phyloP scores from a whole-genome alignment of 2,113 vertebrate genomes.

The Gulo gulo region DNA sequence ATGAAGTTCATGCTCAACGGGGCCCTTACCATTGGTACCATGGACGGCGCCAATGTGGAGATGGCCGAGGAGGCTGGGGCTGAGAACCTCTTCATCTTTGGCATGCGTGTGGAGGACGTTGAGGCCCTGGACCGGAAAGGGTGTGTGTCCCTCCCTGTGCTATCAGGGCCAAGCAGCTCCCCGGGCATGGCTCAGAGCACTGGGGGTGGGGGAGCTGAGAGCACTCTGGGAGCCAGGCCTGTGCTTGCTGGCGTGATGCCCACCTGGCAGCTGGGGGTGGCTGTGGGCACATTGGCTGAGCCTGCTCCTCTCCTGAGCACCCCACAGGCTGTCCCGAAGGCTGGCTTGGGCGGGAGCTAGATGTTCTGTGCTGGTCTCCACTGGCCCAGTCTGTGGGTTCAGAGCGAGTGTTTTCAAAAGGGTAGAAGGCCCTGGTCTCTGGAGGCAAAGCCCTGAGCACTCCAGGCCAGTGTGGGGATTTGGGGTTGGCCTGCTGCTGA shows the following conservation, averaged over 20 bases:
- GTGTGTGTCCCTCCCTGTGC: constrained; percentile 73
- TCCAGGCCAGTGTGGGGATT: not conserved
- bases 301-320: not conserved
- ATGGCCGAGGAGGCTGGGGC: constrained; percentile 92
- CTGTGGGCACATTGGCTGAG: not conserved
- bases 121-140: constrained; percentile 88
- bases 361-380: not conserved
- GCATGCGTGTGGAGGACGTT: constrained; percentile 90
- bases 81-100: constrained; percentile 94
- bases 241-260: not conserved
- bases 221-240: not conserved
- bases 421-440: not conserved
- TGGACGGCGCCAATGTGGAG: constrained; percentile 93
- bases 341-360: not conserved
- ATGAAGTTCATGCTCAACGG: constrained; percentile 97
- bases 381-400: not conserved
- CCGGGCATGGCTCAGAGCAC: not conserved
- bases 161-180: not conserved
- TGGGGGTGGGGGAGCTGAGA: not conserved
- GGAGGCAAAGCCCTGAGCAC: not conserved
- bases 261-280: too few species aligned
- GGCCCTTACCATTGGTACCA: constrained; percentile 93
- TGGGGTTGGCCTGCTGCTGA: not conserved
- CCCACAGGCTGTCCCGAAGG: not conserved
- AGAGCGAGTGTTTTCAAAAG: not conserved